These are phyloP conservation scores for Drosophila suboccidentalis DNA, from an alignment of 2,888 invertebrate genomes.

Conservation along the genomic window DNA sequence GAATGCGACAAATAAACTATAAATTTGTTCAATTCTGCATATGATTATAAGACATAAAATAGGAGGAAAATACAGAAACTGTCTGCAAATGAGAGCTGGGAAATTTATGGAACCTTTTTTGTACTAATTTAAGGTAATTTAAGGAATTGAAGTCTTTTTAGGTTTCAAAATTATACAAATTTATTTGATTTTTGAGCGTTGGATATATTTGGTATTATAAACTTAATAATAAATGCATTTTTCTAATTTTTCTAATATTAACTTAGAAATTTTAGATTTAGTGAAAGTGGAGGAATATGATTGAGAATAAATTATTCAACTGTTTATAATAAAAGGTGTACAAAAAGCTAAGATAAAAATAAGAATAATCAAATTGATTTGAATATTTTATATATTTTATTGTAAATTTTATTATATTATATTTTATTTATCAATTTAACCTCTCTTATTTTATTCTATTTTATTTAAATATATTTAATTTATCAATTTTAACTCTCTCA, in stretches of 20 bases:
- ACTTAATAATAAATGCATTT: background rate
- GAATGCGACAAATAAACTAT: conserved; percentile 73
- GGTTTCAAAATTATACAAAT: background rate
- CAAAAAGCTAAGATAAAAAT: no score
- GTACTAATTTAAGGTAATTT: background rate
- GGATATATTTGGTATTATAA: background rate
- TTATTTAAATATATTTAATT: no score
- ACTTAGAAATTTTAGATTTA: no score
- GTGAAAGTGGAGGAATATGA: no score
- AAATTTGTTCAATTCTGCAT: conserved; percentile 63
- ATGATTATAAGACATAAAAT: conserved; percentile 41
- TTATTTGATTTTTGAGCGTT: background rate
- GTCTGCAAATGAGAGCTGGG: conserved; percentile 4
- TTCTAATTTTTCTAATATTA: no score
- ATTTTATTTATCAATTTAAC: background rate
- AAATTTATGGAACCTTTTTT: conserved; percentile 3
- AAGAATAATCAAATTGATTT: background rate
- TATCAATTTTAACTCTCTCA: background rate
- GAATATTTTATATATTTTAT: background rate
- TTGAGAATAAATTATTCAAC: no score
- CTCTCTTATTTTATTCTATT: no score
- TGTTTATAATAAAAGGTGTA: no score
- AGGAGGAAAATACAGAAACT: conserved; percentile 15
- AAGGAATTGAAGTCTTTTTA: background rate
- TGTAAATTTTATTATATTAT: background rate